Evolutionary conservation across 2,888 invertebrate species (phyloP).

Genomic region (Volucella zonaria): DNA sequence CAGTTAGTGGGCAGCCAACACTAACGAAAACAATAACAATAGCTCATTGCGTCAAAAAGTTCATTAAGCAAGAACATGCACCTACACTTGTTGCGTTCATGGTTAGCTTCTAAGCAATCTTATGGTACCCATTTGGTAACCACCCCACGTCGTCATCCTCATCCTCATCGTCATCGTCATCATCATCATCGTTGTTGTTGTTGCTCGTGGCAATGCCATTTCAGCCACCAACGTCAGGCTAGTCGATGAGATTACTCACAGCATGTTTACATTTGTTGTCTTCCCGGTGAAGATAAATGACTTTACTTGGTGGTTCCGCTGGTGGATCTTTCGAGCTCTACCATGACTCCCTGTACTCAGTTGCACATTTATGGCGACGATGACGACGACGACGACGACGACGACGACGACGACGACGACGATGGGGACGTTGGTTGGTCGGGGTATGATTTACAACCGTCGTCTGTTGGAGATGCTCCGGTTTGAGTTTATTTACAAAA

Average conservation of each 20-base stretch:
- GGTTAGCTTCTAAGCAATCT: slow-evolving; percentile 63
- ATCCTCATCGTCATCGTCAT: not conserved
- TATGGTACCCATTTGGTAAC: not conserved
- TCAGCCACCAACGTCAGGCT: slow-evolving; percentile 12
- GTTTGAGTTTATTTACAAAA: slow-evolving; percentile 59
- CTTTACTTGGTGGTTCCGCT: slow-evolving; percentile 57
- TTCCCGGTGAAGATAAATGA: slow-evolving; percentile 68
- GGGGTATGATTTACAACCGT: slow-evolving; percentile 71
- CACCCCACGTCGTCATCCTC: slow-evolving; percentile 30
- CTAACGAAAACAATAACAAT: slow-evolving; percentile 60
- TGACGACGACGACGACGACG: not conserved
- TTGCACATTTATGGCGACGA: slow-evolving; percentile 44
- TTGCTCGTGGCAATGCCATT: not conserved
- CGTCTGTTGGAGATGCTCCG: slow-evolving; percentile 52
- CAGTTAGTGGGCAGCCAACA: slow-evolving; percentile 29
- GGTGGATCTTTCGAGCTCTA: slow-evolving; percentile 27
- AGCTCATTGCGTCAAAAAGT: slow-evolving; percentile 71
- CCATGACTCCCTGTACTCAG: slow-evolving; percentile 18
- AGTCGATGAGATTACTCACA: slow-evolving; percentile 73
- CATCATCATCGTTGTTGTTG: too few species aligned
- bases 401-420: slow-evolving; percentile 17
- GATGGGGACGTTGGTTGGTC: slow-evolving; percentile 4
- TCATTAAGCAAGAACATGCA: slow-evolving; percentile 73
- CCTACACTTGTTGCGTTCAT: slow-evolving; percentile 70
- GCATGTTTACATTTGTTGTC: slow-evolving; percentile 73